A percentile compares a stretch with the other conserved stretches of the same genome.
phyloP scores from a whole-genome alignment of 2,888 invertebrate genomes.

The Meteorus colon region DNA sequence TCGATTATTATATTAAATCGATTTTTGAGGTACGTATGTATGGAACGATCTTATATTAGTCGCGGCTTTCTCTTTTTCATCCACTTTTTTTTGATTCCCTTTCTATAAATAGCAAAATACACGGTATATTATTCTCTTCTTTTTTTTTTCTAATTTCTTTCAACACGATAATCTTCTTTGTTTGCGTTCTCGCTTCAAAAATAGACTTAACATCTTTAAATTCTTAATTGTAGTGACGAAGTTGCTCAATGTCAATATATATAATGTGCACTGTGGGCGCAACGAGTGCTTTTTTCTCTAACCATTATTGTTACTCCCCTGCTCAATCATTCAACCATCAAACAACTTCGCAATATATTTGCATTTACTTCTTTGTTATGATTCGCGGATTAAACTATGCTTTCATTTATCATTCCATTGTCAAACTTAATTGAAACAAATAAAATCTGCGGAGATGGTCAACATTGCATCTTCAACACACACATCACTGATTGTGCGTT shows the following conservation, averaged over 20 bases:
- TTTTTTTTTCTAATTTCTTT: conserved; percentile 44
- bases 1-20: conserved; percentile 67
- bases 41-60: conserved; percentile 63
- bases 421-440: not conserved
- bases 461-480: conserved; percentile 22
- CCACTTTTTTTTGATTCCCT: conserved; percentile 28
- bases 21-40: conserved; percentile 71
- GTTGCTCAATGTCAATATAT: conserved; percentile 49
- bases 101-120: conserved; percentile 69
- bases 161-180: conserved; percentile 53
- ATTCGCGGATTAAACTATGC: not conserved
- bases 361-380: conserved; percentile 22
- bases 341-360: conserved; percentile 47
- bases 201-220: conserved; percentile 71
- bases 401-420: not conserved
- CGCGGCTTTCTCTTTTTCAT: conserved; percentile 37
- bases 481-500: conserved; percentile 64
- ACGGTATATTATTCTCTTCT: conserved; percentile 52
- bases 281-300: conserved; percentile 9
- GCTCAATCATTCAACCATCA: conserved; percentile 40
- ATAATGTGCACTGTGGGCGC: conserved; percentile 11
- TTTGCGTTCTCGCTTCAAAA: conserved; percentile 68
- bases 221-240: conserved; percentile 59
- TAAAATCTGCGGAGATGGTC: conserved; percentile 33
- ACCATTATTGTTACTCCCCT: not conserved